Conservation (phyloP, 2,888 invertebrate genomes). For the Latheticus oryzae region DNA sequence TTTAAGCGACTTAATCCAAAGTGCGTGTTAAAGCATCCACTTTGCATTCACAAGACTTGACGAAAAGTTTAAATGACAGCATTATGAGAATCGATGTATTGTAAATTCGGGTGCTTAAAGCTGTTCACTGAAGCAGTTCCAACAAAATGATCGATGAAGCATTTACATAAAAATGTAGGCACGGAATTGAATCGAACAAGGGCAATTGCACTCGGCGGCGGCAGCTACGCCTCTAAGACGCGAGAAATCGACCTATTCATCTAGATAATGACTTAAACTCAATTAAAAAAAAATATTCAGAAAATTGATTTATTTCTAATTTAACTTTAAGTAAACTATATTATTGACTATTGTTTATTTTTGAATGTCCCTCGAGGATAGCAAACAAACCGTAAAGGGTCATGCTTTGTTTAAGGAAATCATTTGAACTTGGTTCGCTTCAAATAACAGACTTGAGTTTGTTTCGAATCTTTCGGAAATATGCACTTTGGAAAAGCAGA, state of each 20-base stretch:
- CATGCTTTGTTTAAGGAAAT: slow-evolving; percentile 40
- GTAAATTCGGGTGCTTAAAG: slow-evolving; percentile 55
- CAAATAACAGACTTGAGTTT: slow-evolving; percentile 23
- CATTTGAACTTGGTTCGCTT: slow-evolving; percentile 37
- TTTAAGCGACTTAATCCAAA: slow-evolving; percentile 1
- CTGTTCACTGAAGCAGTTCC: slow-evolving; percentile 51
- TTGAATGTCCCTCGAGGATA: slow-evolving; percentile 35
- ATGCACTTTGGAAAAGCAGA: slow-evolving; percentile 3
- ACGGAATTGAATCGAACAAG: slow-evolving; percentile 53
- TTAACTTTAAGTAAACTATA: too few species aligned
- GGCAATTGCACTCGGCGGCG: slow-evolving; percentile 48
- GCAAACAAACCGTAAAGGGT: slow-evolving; percentile 37
- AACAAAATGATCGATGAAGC: slow-evolving; percentile 54
- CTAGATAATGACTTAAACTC: too few species aligned
- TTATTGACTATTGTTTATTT: slow-evolving; percentile 40
- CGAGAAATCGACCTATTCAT: too few species aligned
- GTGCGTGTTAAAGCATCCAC: slow-evolving; percentile 17
- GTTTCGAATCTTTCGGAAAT: slow-evolving; percentile 9
- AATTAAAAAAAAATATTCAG: too few species aligned
- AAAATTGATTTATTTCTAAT: too few species aligned
- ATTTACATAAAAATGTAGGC: slow-evolving; percentile 58
- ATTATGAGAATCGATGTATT: slow-evolving; percentile 55
- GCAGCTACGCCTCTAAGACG: slow-evolving; percentile 6
- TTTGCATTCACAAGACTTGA: slow-evolving; percentile 32
- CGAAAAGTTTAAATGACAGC: slow-evolving; percentile 47